phyloP scores from a whole-genome alignment of 2,113 vertebrate genomes.

The Tringa solitaria region DNA sequence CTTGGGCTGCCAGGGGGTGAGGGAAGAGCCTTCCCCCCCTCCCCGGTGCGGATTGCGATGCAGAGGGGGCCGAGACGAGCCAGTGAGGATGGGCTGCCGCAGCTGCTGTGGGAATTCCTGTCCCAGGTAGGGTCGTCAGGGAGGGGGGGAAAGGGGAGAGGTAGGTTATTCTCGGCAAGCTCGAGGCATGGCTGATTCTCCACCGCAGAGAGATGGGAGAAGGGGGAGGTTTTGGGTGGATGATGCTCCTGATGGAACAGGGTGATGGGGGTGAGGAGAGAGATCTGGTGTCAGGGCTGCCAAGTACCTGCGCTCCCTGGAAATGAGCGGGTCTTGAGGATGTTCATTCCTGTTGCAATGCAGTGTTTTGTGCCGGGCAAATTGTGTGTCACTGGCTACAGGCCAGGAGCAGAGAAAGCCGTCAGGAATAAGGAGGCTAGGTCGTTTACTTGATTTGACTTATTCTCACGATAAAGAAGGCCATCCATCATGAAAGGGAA shows the following conservation, averaged over 20 bases:
- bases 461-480: not conserved
- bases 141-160: not conserved
- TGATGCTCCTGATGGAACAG: not conserved
- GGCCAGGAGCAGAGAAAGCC: not conserved
- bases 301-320: not conserved
- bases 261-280: not conserved
- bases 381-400: not conserved
- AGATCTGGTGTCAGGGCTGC: not conserved
- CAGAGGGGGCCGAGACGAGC: not conserved
- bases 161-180: not conserved
- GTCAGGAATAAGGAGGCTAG: not conserved
- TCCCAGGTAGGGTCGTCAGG: conserved; percentile 8
- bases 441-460: not conserved
- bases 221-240: not conserved
- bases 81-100: not conserved
- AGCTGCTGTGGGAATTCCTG: conserved; percentile 16
- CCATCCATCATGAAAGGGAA: not conserved
- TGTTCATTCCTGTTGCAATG: not conserved
- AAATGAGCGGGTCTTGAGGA: not conserved
- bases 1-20: not conserved
- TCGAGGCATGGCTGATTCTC: not conserved
- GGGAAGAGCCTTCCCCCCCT: not conserved
- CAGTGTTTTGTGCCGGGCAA: not conserved
- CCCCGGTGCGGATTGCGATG: not conserved
- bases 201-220: not conserved